Conservation (phyloP, 2,113 vertebrate genomes). For the Saguinus imperator region DNA sequence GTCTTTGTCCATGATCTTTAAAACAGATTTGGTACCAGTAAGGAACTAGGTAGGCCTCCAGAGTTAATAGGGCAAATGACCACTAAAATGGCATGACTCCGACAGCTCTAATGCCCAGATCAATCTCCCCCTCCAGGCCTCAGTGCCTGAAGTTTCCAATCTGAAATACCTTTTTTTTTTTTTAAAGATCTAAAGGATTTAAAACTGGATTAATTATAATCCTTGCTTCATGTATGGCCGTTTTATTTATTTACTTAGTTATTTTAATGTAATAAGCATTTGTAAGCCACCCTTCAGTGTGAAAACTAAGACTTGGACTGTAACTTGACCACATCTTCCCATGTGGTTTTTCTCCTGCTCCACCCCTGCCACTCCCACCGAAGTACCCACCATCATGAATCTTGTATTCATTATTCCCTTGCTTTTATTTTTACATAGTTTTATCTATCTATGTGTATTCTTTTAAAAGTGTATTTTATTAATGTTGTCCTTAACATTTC, state of each 20-base stretch:
- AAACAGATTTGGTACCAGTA: not conserved
- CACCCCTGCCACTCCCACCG: not conserved
- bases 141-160: not conserved
- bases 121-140: not conserved
- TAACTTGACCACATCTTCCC: not conserved
- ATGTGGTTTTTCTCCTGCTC: not conserved
- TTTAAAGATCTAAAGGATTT: not conserved
- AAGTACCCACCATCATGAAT: not conserved
- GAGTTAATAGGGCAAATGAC: not conserved
- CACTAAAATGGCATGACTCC: not conserved
- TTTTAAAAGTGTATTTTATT: constrained; percentile 31
- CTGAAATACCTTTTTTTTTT: not conserved
- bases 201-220: constrained; percentile 42
- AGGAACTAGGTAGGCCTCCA: not conserved
- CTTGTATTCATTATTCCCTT: not conserved
- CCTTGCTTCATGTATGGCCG: not conserved
- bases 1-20: constrained; percentile 24
- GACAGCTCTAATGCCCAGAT: not conserved
- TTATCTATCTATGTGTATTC: not conserved
- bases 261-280: not conserved
- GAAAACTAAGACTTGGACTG: not conserved
- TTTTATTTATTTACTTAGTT: not conserved
- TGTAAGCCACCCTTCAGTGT: not conserved
- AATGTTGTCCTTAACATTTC: not conserved
- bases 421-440: not conserved